Conservation (phyloP, 2,797 vertebrate genomes). For the Fistularia tabacaria region DNA sequence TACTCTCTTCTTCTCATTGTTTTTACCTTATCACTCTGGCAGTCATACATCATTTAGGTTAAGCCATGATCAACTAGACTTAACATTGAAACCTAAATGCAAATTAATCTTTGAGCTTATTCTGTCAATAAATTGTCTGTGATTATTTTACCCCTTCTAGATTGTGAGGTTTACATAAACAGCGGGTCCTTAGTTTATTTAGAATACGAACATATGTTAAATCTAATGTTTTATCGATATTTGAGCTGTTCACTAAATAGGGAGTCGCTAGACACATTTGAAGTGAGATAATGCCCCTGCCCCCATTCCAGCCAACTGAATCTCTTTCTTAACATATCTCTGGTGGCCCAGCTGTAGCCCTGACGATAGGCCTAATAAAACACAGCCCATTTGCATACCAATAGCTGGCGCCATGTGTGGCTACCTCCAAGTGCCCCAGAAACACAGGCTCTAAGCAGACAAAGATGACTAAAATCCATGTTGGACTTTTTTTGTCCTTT, state of each 20-base stretch:
- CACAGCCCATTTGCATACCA: slow-evolving; percentile 77
- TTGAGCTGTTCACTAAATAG: slow-evolving; percentile 43
- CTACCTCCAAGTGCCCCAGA: slow-evolving; percentile 62
- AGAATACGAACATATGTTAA: background rate
- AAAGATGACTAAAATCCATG: slow-evolving; percentile 54
- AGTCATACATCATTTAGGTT: slow-evolving; percentile 59
- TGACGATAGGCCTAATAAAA: slow-evolving; percentile 81
- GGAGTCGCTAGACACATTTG: slow-evolving; percentile 31
- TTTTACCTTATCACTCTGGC: slow-evolving; percentile 40
- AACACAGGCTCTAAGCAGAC: slow-evolving; percentile 52
- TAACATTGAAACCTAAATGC: slow-evolving; percentile 39
- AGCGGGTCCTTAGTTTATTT: background rate
- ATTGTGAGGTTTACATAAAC: background rate
- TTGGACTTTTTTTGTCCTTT: slow-evolving; percentile 60
- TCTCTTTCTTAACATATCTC: slow-evolving; percentile 77
- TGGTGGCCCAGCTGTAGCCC: slow-evolving; percentile 77
- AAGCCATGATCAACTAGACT: slow-evolving; percentile 64
- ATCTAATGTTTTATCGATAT: slow-evolving; percentile 10
- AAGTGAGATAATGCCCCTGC: slow-evolving; percentile 39
- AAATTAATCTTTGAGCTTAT: slow-evolving; percentile 46
- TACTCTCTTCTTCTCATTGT: slow-evolving; percentile 50
- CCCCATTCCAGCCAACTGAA: slow-evolving; percentile 63
- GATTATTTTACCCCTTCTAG: background rate
- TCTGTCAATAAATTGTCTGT: slow-evolving; percentile 15
- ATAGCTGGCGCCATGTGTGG: slow-evolving; percentile 76